phyloP scores from a whole-genome alignment of 2,113 vertebrate genomes.

The Oncorhynchus masou region DNA sequence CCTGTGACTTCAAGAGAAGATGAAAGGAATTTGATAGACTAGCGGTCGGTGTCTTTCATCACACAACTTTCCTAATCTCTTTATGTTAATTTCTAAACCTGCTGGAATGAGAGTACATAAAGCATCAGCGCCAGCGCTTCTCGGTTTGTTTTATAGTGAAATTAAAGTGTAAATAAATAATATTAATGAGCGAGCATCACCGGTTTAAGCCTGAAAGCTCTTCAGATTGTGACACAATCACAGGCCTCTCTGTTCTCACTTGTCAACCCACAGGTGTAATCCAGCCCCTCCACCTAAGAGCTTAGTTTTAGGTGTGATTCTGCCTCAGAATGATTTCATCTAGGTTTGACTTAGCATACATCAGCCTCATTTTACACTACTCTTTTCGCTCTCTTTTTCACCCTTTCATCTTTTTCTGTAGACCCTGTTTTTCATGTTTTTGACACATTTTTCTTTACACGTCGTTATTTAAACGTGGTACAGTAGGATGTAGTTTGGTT shows the following conservation, averaged over 20 bases:
- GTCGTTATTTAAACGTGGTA: constrained; percentile 47
- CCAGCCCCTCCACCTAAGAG: background rate
- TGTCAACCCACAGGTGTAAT: constrained; percentile 3
- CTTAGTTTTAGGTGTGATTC: background rate
- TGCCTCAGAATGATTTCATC: constrained; percentile 50
- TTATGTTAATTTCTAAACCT: constrained; percentile 62
- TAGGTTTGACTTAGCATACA: constrained; percentile 60
- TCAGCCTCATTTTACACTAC: constrained; percentile 53
- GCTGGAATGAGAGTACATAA: constrained; percentile 26
- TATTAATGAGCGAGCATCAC: constrained; percentile 48
- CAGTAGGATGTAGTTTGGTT: constrained; percentile 14
- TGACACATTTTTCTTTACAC: constrained; percentile 2
- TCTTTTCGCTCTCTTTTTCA: constrained; percentile 38
- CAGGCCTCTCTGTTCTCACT: background rate
- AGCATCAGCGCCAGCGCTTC: constrained; percentile 15
- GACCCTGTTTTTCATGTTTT: constrained; percentile 36
- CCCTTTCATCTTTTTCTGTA: constrained; percentile 33
- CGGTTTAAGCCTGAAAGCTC: constrained; percentile 21
- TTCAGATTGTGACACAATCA: constrained; percentile 10
- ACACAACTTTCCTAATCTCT: constrained; percentile 56
- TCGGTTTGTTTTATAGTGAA: constrained; percentile 29
- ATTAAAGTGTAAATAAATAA: constrained; percentile 60
- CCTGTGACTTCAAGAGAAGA: constrained; percentile 40
- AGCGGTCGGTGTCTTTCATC: constrained; percentile 40
- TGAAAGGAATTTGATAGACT: constrained; percentile 41